Evolutionary conservation across 1,140 invertebrate genomes (phyloP), one percentile per base, ranked within the genome.

Genomic region (Ganaspis sp.): DNA sequence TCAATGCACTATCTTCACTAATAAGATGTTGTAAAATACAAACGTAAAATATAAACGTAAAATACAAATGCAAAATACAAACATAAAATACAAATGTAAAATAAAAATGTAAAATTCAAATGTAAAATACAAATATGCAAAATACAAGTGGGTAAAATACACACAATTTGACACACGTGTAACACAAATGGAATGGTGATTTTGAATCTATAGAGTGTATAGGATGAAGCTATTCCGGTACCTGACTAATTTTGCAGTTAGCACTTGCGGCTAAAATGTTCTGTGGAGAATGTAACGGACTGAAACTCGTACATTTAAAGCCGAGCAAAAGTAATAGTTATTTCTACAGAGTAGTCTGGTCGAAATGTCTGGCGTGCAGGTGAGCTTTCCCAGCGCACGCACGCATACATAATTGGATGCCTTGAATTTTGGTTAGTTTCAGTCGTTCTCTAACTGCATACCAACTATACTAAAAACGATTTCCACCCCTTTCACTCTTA

Each of bases 361-460:
- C 75, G 76, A 79, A 79, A 77, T 74, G 82, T 83, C 82, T 81
- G 82, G 80, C 82, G 82, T 83, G 82, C 82, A 83, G 82, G 82
- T 83, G 82, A 83, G 82, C 82, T 83, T 83, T 83, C 82, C 82
- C 82, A 83, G 81, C 80, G 78, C 82, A 83, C 80, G 82, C 82
- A 83, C 82, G 82, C 82, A 83, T 83, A 81, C 77, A 80, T 81
- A 83, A 83, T 83, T 83, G 77, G 80, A 78, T 81, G 80, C 80
- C 82, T 83, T 76, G 74, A 81, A 83, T 83, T 83, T 83, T 64
- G 58, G 58, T 64, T 49, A 49, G 45, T 49, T 49, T 17, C 15
- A 49, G 45, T 49, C n/a, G 45, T 17, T 64, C 23, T 64, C 58
- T 29, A 64, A 64, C 58, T 64, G 58, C 58, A 64, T 64, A 21